Percentiles rank a stretch among this genome's conserved stretches.
phyloP scores from a whole-genome alignment of 2,797 vertebrate genomes.

The Eidolon dupreanum region DNA sequence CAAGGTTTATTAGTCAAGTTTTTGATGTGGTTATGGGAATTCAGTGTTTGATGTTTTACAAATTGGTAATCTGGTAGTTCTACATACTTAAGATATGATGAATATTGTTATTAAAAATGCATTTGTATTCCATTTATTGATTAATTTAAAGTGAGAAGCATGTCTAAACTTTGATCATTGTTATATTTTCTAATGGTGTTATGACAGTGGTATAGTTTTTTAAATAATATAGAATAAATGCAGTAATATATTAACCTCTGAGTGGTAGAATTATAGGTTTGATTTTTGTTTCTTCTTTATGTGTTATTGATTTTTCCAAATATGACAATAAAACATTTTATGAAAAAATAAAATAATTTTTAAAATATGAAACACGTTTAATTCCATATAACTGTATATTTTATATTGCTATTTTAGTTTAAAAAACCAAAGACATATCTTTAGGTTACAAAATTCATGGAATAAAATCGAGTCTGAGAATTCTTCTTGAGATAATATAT shows the following conservation, averaged over 20 bases:
- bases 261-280: neutral
- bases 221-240: constrained; percentile 5
- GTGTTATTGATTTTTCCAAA: neutral
- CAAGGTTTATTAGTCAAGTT: constrained; percentile 5
- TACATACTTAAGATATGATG: neutral
- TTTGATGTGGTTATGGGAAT: neutral
- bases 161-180: constrained; percentile 17
- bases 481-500: neutral
- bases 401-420: constrained; percentile 22
- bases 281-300: neutral
- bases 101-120: neutral
- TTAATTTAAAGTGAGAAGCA: neutral
- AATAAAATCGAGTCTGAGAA: constrained; percentile 41
- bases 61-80: neutral
- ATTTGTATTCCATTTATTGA: constrained; percentile 40
- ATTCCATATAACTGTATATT: neutral
- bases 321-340: neutral
- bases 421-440: neutral
- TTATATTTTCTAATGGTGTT: constrained; percentile 32
- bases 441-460: constrained; percentile 14
- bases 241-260: neutral
- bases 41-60: constrained; percentile 28
- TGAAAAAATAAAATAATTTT: constrained; percentile 31
- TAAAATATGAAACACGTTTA: neutral
- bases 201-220: neutral